phyloP scores from a whole-genome alignment of 1,140 invertebrate species.

The Matsumurasca onukii region DNA sequence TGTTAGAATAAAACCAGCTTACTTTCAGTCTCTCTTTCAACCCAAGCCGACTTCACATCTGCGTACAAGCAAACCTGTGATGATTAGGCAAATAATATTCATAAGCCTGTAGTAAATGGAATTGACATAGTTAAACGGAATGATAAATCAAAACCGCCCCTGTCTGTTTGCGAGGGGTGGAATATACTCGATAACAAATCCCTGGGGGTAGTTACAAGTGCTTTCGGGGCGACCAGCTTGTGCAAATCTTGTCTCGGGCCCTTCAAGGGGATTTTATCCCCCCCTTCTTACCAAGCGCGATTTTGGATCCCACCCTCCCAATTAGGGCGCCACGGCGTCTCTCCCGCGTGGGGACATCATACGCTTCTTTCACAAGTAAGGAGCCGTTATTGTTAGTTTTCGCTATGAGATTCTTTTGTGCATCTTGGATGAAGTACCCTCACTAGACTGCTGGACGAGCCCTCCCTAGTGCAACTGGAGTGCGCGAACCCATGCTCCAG shows the following conservation, averaged over 20 bases:
- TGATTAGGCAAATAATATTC: slow-evolving; percentile 25
- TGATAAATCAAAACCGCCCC: slow-evolving; percentile 25
- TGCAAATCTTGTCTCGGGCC: not conserved
- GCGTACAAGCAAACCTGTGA: not conserved
- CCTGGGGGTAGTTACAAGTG: not conserved
- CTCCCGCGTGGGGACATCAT: not conserved
- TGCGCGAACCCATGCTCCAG: too few species aligned
- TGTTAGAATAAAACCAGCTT: too few species aligned
- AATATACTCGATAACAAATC: not conserved
- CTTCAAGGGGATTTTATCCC: slow-evolving; percentile 1
- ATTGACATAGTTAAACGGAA: slow-evolving; percentile 25
- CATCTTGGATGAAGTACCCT: too few species aligned
- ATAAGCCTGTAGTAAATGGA: slow-evolving; percentile 13
- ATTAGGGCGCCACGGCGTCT: slow-evolving; percentile 23
- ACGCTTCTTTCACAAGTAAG: not conserved
- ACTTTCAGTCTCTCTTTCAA: too few species aligned
- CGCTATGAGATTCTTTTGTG: not conserved
- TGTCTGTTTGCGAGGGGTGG: not conserved
- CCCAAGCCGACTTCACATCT: too few species aligned
- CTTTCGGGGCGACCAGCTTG: too few species aligned
- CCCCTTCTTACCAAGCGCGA: not conserved
- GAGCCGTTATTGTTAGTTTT: not conserved
- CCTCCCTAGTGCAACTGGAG: too few species aligned
- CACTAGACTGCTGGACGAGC: too few species aligned
- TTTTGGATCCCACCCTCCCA: slow-evolving; percentile 11